Conservation (phyloP, 1,140 invertebrate genomes). For the Apis mellifera region Amel_HAv3.1 CM009932.2:637001-637500, state of each 20-base stretch:
- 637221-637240: neutral
- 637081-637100: neutral
- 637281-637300: neutral
- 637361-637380: neutral
- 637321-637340: neutral
- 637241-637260: neutral
- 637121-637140: no score
- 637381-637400: neutral
- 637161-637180: neutral
- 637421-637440: constrained; percentile 40
- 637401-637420: constrained; percentile 27
- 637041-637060: constrained; percentile 7
- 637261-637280: neutral
- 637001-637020: neutral
- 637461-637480: neutral
- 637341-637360: neutral
- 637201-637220: neutral
- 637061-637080: neutral
- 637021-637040: neutral
- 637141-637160: neutral
- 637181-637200: no score
- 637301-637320: neutral
- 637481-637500: constrained; percentile 3
- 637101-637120: no score
- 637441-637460: neutral